Conservation (phyloP, 2,888 invertebrate species). For the Corythucha ciliata region DNA sequence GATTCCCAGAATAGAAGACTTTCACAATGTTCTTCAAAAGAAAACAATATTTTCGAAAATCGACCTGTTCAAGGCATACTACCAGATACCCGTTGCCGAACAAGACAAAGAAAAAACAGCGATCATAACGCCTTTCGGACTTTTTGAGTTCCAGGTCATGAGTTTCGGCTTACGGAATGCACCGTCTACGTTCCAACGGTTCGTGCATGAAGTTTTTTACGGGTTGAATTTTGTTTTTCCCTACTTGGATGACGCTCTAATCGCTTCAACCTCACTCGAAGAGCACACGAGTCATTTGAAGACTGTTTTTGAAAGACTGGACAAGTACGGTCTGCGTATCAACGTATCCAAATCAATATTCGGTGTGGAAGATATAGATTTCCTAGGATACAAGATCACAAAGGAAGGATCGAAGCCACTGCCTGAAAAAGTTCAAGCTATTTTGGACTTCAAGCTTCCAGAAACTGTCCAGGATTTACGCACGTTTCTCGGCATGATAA, state of each 20-base stretch:
- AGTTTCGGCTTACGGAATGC: constrained; percentile 31
- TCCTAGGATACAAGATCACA: constrained; percentile 24
- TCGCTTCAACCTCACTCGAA: constrained; percentile 29
- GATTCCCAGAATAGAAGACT: constrained; percentile 38
- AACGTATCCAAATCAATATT: constrained; percentile 26
- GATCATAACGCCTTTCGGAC: constrained; percentile 12
- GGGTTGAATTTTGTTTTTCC: constrained; percentile 32
- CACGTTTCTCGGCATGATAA: constrained; percentile 39
- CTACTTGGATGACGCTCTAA: constrained; percentile 39
- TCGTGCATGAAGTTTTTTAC: constrained; percentile 32
- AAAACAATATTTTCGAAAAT: constrained; percentile 20
- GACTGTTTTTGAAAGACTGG: constrained; percentile 27
- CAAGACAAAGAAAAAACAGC: constrained; percentile 18
- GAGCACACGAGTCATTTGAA: constrained; percentile 31
- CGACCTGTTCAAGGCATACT: constrained; percentile 20
- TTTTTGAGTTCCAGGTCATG: background rate
- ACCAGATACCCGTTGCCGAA: constrained; percentile 16
- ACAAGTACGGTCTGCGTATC: constrained; percentile 31
- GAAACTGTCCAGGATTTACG: constrained; percentile 27
- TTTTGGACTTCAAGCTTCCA: constrained; percentile 22
- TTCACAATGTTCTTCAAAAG: constrained; percentile 33
- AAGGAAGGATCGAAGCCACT: constrained; percentile 21
- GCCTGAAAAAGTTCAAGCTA: constrained; percentile 23
- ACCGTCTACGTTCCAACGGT: constrained; percentile 34
- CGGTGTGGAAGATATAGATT: constrained; percentile 7